phyloP scores from a whole-genome alignment of 1,140 invertebrate genomes.

The Drosophila repleta region DNA sequence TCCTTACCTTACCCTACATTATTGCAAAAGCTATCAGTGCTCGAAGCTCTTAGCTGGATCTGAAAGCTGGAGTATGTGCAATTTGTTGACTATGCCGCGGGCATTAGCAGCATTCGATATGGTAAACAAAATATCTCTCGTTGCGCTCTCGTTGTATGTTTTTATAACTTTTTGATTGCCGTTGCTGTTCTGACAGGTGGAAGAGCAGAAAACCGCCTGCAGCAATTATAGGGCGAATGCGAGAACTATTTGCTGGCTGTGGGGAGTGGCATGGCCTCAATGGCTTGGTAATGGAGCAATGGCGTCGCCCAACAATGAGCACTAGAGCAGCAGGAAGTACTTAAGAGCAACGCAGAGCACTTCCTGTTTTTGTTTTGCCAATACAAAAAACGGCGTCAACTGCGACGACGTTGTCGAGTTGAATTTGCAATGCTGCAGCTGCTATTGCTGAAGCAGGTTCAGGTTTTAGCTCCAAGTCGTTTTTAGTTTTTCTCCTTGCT shows the following conservation, averaged over 20 bases:
- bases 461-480: conserved; percentile 41
- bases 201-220: conserved; percentile 53
- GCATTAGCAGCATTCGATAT: conserved; percentile 51
- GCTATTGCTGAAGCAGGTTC: conserved; percentile 15
- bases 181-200: conserved; percentile 42
- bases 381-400: conserved; percentile 69
- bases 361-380: conserved; percentile 83
- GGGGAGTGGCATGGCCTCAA: conserved; percentile 33
- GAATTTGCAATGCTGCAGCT: conserved; percentile 73
- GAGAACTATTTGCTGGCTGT: conserved; percentile 61
- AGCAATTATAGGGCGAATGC: conserved; percentile 64
- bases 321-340: conserved; percentile 73
- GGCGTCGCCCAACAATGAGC: conserved; percentile 36
- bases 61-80: conserved; percentile 21
- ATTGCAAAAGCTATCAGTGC: background rate
- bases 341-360: conserved; percentile 81
- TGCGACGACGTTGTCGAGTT: conserved; percentile 67
- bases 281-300: conserved; percentile 42
- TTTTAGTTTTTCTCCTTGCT: conserved; percentile 58
- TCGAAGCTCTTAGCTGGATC: background rate
- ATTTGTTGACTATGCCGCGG: conserved; percentile 48
- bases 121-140: conserved; percentile 52
- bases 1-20: background rate
- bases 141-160: conserved; percentile 34
- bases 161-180: conserved; percentile 75